Evolutionary conservation across 2,113 vertebrate species (phyloP).

Genomic region (Oreotrochilus melanogaster): DNA sequence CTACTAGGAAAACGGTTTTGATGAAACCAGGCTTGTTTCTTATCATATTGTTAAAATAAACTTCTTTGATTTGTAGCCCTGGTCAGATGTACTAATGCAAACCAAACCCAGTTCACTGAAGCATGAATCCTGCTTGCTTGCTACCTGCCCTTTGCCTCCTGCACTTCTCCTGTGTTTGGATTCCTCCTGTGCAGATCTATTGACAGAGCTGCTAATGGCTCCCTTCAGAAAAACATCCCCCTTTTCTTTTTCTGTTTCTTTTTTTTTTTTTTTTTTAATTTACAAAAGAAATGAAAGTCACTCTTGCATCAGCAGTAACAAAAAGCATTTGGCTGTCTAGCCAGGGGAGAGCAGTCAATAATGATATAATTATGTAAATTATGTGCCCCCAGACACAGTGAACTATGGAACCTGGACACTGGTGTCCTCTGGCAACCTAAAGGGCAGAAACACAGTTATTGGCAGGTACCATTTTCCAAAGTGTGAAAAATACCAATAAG

Average conservation of each 20-base stretch:
- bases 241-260: too few species aligned
- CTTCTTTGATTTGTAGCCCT: slow-evolving; percentile 37
- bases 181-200: slow-evolving; percentile 64
- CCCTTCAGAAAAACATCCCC: slow-evolving; percentile 49
- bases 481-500: not conserved
- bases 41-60: slow-evolving; percentile 73
- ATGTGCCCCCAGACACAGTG: not conserved
- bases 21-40: slow-evolving; percentile 59
- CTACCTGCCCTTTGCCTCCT: slow-evolving; percentile 34
- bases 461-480: not conserved
- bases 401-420: not conserved
- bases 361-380: slow-evolving; percentile 13
- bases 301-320: not conserved
- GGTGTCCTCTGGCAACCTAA: not conserved
- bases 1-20: slow-evolving; percentile 66
- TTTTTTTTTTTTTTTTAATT: not conserved
- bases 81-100: slow-evolving; percentile 46
- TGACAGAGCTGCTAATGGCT: slow-evolving; percentile 72
- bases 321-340: not conserved
- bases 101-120: slow-evolving; percentile 56
- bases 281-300: slow-evolving; percentile 2
- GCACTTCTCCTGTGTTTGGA: slow-evolving; percentile 41
- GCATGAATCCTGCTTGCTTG: slow-evolving; percentile 36
- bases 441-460: not conserved
- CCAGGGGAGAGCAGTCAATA: not conserved